phyloP scores from a whole-genome alignment of 2,797 vertebrate genomes.

The Phyllotis vaccarum region DNA sequence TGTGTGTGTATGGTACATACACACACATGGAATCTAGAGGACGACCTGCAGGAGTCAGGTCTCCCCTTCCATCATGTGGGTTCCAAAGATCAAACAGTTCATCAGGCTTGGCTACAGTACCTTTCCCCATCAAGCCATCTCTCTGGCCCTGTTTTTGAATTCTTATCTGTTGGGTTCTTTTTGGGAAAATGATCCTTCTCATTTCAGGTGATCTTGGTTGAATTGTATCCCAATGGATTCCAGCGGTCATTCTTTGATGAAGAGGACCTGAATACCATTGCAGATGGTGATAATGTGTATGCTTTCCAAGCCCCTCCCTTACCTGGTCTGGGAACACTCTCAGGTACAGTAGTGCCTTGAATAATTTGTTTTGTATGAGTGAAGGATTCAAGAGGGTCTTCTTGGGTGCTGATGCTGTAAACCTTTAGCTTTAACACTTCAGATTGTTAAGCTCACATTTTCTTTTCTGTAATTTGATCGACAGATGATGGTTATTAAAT shows the following conservation, averaged over 20 bases:
- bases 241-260: constrained; percentile 94
- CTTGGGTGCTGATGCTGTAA: not conserved
- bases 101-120: not conserved
- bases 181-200: constrained; percentile 43
- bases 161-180: constrained; percentile 52
- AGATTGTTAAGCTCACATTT: not conserved
- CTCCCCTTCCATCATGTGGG: not conserved
- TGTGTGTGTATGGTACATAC: not conserved
- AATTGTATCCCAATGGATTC: constrained; percentile 93
- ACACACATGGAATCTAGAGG: not conserved
- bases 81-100: not conserved
- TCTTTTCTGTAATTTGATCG: not conserved
- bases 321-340: constrained; percentile 78
- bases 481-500: not conserved
- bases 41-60: not conserved
- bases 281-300: constrained; percentile 92
- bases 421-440: not conserved
- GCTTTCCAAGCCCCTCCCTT: constrained; percentile 93
- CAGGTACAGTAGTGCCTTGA: constrained; percentile 88
- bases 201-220: constrained; percentile 93
- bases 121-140: not conserved
- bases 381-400: not conserved
- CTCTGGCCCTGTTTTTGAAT: not conserved
- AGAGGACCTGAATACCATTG: constrained; percentile 91
- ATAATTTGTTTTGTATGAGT: constrained; percentile 10